Base-by-base conservation (phyloP, 2,888 invertebrate species). In the Stratiomys singularior region DNA sequence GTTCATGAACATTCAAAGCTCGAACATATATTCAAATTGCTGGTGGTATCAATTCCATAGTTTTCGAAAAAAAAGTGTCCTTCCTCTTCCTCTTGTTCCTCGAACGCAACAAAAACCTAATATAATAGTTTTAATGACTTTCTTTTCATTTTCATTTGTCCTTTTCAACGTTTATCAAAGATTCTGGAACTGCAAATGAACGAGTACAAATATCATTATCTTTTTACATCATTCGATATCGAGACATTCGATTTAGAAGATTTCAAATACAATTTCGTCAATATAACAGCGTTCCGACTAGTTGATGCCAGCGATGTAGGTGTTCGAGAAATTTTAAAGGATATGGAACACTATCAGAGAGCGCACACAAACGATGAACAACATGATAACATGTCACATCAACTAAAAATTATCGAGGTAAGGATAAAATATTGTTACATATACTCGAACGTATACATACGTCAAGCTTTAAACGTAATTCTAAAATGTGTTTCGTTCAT, bases 251-350 rank as follows among this genome's bases (percentile, higher is more conserved):
- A 96, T 83, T 88, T 96, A 80, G 96, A 96, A 86, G 96, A 96
- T 84, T 97, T 96, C 87, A 94, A 94, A 84, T 96, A 97, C 88
- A 97, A 97, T 85, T 93, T 94, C 63, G 96, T 97, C 56, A 97
- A 97, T 87, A 96, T 97, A 89, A 97, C 96, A n/a, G 96, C 96
- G 0, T 97, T 96, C 89, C 90, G 97, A 63, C 88, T 97, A 80
- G 95, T 96, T 1, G 93, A 93, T 84, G 89, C 90, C 25, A 90
- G 90, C 77, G 91, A 93, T 85, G 88, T 91, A 11, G 88, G 89
- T n/a, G 91, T 93, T 4, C 89, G 90, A 81, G 91, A 91, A 81
- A 89, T 92, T 77, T 86, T 93, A n/a, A 89, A 91, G 82, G 92
- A 93, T 82, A 93, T 94, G 91, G 91, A 92, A 80, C 88, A 89